These are phyloP conservation scores for Micrasema longulum DNA, from an alignment of 1,140 invertebrate species.

Conservation along the genomic window DNA sequence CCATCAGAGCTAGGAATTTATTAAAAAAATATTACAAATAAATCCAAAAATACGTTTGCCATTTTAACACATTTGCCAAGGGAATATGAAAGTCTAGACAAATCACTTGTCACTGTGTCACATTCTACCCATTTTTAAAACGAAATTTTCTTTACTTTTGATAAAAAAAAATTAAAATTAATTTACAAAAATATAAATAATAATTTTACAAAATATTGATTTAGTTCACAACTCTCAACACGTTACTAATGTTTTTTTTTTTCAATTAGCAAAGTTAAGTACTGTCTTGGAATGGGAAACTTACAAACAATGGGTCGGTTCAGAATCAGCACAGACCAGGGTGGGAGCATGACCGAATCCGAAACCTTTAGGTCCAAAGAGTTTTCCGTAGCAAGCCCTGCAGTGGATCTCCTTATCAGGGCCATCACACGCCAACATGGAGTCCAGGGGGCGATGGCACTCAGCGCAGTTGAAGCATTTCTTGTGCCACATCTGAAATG, in stretches of 20 bases:
- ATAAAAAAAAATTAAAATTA: too few species aligned
- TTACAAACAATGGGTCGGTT: slow-evolving; percentile 79
- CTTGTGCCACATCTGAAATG: slow-evolving; percentile 92
- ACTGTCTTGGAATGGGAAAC: too few species aligned
- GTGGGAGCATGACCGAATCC: slow-evolving; percentile 90
- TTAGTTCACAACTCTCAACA: too few species aligned
- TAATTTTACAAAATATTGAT: too few species aligned
- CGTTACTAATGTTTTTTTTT: too few species aligned
- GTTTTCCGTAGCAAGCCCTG: slow-evolving; percentile 88
- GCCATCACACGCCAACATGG: slow-evolving; percentile 89
- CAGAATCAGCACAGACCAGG: slow-evolving; percentile 80
- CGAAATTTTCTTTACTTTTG: too few species aligned
- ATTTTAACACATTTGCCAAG: neutral
- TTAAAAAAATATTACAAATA: neutral
- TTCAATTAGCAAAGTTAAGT: too few species aligned
- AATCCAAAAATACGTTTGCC: neutral
- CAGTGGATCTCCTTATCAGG: slow-evolving; percentile 92
- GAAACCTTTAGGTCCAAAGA: slow-evolving; percentile 92
- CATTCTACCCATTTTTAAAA: neutral
- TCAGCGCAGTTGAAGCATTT: slow-evolving; percentile 92
- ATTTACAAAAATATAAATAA: too few species aligned
- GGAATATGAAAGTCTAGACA: too few species aligned
- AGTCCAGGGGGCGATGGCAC: slow-evolving; percentile 95
- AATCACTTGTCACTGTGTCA: neutral
- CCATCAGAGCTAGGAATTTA: slow-evolving; percentile 67